Evolutionary conservation across 2,113 vertebrate genomes (phyloP).

Genomic region (Abramis brama): DNA sequence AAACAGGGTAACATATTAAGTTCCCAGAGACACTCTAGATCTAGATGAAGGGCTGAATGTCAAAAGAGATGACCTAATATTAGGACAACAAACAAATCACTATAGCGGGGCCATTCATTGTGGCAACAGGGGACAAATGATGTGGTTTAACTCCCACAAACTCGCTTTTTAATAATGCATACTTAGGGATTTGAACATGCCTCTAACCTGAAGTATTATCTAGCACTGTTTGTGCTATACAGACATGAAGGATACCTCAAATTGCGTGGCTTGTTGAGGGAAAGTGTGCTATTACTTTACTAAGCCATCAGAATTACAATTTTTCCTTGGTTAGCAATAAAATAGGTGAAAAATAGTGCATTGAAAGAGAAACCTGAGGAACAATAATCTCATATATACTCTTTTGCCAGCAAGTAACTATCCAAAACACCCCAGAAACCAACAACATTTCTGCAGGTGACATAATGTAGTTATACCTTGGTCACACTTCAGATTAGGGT

Average conservation of each 20-base stretch:
- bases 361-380: not conserved
- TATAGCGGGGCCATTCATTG: not conserved
- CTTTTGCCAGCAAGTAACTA: not conserved
- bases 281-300: not conserved
- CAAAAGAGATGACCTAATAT: not conserved
- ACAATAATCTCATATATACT: not conserved
- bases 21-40: not conserved
- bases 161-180: not conserved
- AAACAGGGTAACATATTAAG: slow-evolving; percentile 1
- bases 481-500: no score
- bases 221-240: not conserved
- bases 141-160: not conserved
- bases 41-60: slow-evolving; percentile 7
- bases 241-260: not conserved
- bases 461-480: not conserved
- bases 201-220: not conserved
- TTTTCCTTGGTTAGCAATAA: not conserved
- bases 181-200: not conserved
- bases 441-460: not conserved
- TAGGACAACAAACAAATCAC: slow-evolving; percentile 15
- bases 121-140: slow-evolving; percentile 10
- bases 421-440: not conserved
- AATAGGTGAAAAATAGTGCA: not conserved
- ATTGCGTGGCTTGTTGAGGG: not conserved
- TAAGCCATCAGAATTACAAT: not conserved